Conservation (phyloP, 2,113 vertebrate genomes). For the Planiliza haematocheilus region DNA sequence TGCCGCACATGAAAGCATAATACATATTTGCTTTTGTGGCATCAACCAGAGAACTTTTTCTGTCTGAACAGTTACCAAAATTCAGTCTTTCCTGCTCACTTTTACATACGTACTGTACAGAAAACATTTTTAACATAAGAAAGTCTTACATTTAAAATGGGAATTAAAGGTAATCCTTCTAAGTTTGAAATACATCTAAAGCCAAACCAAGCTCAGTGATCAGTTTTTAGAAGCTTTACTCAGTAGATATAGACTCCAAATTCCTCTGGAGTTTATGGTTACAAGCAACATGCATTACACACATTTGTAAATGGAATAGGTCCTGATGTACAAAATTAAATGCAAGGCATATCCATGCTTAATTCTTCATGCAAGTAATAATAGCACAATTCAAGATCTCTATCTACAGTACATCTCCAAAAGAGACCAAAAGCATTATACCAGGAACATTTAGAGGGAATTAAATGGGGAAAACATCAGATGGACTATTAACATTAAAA, state of each 20-base stretch:
- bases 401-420: neutral
- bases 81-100: conserved; percentile 1
- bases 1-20: conserved; percentile 11
- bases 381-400: neutral
- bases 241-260: too few species aligned
- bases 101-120: neutral
- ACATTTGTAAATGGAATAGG: too few species aligned
- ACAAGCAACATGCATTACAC: too few species aligned
- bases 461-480: conserved; percentile 1
- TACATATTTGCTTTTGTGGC: neutral
- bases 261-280: too few species aligned
- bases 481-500: conserved; percentile 5
- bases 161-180: neutral
- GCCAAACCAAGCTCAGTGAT: too few species aligned
- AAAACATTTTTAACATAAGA: neutral
- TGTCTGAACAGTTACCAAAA: neutral
- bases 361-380: neutral
- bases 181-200: neutral
- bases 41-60: conserved; percentile 12
- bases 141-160: neutral
- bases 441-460: neutral
- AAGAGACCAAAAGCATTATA: neutral
- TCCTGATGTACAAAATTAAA: conserved; percentile 3
- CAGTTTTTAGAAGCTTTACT: too few species aligned
- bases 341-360: neutral